These are phyloP conservation scores for Heterohyrax brucei DNA, from an alignment of 2,797 vertebrate genomes.

Conservation along the genomic window DNA sequence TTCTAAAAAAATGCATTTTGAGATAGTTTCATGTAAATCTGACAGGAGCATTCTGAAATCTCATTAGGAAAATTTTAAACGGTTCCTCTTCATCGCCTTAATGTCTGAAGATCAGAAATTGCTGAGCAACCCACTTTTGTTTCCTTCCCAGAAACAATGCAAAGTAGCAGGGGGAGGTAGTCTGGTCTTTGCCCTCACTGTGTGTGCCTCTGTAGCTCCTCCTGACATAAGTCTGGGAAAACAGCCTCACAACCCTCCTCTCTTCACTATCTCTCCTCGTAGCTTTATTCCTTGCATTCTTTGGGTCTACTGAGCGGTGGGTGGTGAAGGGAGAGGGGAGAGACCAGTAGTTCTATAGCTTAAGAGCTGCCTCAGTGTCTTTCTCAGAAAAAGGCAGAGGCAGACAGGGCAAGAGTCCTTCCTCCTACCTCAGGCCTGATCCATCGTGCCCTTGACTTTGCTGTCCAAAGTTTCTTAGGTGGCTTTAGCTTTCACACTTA, in stretches of 20 bases:
- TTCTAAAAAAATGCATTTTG: conserved; percentile 75
- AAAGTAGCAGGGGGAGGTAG: conserved; percentile 71
- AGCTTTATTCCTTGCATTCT: conserved; percentile 74
- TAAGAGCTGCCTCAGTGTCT: conserved; percentile 36
- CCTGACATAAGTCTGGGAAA: conserved; percentile 69
- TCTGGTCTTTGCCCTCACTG: conserved; percentile 73
- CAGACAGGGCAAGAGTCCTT: conserved; percentile 57
- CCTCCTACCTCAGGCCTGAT: conserved; percentile 82
- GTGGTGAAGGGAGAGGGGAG: conserved; percentile 56
- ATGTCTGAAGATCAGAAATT: conserved; percentile 75
- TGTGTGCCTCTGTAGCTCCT: conserved; percentile 78
- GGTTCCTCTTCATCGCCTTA: conserved; percentile 80
- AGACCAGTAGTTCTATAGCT: not conserved
- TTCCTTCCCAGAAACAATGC: conserved; percentile 66
- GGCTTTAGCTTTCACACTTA: conserved; percentile 66
- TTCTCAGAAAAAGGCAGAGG: conserved; percentile 71
- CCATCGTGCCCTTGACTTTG: conserved; percentile 76
- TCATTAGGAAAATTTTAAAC: conserved; percentile 75
- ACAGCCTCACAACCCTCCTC: conserved; percentile 35
- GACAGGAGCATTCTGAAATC: conserved; percentile 83
- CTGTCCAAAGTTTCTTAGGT: conserved; percentile 74
- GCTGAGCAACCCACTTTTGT: conserved; percentile 50
- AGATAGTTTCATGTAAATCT: conserved; percentile 78
- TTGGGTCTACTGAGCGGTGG: conserved; percentile 72
- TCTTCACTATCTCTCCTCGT: conserved; percentile 6